These are phyloP conservation scores for Magallana gigas DNA, from an alignment of 1,140 invertebrate species.

Conservation along the genomic window DNA sequence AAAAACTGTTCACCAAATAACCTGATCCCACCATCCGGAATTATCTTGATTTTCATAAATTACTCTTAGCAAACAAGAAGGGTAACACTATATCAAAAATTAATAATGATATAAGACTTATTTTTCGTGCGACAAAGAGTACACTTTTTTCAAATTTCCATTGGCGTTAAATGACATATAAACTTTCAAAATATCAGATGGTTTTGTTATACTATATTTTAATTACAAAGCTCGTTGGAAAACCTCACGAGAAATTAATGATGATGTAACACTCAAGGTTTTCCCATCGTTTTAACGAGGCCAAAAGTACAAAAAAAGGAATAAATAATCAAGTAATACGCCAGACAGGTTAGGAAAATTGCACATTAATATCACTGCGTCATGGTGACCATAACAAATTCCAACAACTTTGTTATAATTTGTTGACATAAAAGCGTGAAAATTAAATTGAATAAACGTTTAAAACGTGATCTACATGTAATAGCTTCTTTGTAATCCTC, in stretches of 20 bases:
- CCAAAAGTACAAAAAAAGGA: constrained; percentile 8
- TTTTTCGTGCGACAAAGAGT: no score
- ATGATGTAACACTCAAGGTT: neutral
- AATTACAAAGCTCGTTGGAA: neutral
- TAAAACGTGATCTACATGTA: constrained; percentile 13
- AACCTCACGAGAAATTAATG: neutral
- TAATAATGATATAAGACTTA: no score
- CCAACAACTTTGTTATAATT: neutral
- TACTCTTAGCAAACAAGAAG: no score
- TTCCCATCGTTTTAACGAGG: neutral
- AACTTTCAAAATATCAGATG: neutral
- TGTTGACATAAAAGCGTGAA: constrained; percentile 9
- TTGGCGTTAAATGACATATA: neutral
- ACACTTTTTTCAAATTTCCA: no score
- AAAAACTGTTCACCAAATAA: no score
- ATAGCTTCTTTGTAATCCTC: neutral
- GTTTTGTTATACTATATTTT: constrained; percentile 13
- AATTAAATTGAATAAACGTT: neutral
- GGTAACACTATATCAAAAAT: no score
- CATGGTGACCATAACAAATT: constrained; percentile 22
- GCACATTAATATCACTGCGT: constrained; percentile 1
- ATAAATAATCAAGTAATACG: neutral
- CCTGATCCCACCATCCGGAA: no score
- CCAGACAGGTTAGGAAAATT: constrained; percentile 13
- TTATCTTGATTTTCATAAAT: no score